Base-by-base conservation (phyloP, 2,113 vertebrate genomes). In the Acrocephalus kingi region DNA sequence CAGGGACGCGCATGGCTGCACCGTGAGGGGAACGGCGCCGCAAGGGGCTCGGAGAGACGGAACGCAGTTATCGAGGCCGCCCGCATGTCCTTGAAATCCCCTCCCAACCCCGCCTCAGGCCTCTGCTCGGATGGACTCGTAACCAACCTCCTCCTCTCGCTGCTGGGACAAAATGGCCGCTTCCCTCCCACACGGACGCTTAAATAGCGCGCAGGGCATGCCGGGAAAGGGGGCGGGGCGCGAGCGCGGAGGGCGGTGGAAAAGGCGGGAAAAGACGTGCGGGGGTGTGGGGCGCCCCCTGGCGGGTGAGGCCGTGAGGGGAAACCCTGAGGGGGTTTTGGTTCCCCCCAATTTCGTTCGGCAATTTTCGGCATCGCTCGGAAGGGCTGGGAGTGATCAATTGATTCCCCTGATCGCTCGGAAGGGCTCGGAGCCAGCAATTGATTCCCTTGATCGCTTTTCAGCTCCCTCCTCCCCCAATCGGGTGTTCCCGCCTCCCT, bases 41-140 rank as follows among this genome's bases (percentile, higher is more conserved):
- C 3, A 9, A 5, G 5, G 4, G 2, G 3, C 9, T 13, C 7
- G 19, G 5, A 2, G 0, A 27, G 3, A 25, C 4, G 2, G 4
- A 22, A 10, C 1, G 27, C 9, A 22, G 14, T 6, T 12, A 11
- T 2, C 0, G 31, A 45, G 1, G 7, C 6, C 10, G 2, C n/a
- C 31, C 1, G 2, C 20, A 31, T 6, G 11, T 52, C 5, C 4
- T 1, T 13, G 9, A 33, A 31, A 4, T 0, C 3, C 35, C 24
- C n/a, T 28, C 28, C 33, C 2, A 11, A 1, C 4, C 27, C 4
- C 15, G 8, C 7, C 4, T 9, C 0, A 16, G 6, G 8, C 4
- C 8, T 2, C 9, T 1, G 5, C 8, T 2, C 1, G 1, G 4
- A 0, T 0, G 0, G 0, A 19, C 1, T 0, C 1, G 0, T 0